These are phyloP conservation scores for Abrostola triplasia DNA, from an alignment of 2,888 invertebrate species.

Conservation along the genomic window DNA sequence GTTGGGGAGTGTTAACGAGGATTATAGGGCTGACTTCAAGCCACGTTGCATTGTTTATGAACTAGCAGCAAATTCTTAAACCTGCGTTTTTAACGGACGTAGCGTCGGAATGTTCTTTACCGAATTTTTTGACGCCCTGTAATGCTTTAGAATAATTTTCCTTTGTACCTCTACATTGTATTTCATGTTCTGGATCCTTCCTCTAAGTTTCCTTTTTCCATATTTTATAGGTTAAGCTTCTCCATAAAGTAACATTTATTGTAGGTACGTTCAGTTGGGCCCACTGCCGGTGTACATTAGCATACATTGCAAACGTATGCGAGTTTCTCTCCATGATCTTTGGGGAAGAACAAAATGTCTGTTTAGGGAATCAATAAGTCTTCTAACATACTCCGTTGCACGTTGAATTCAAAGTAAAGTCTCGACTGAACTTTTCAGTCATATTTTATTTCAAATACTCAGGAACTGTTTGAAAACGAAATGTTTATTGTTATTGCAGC, in stretches of 20 bases:
- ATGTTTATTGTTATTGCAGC: constrained; percentile 41
- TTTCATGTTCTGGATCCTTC: constrained; percentile 21
- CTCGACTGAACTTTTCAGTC: constrained; percentile 17
- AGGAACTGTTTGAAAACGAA: constrained; percentile 29
- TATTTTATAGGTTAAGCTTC: constrained; percentile 26
- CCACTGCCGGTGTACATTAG: constrained; percentile 17
- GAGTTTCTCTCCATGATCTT: constrained; percentile 4
- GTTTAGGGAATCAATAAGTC: constrained; percentile 5
- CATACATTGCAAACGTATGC: constrained; percentile 32
- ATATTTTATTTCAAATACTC: constrained; percentile 29
- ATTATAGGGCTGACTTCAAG: constrained; percentile 24
- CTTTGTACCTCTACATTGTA: constrained; percentile 15
- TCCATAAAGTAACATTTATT: constrained; percentile 28
- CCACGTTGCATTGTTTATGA: background rate
- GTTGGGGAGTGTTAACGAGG: constrained; percentile 21
- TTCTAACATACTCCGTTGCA: background rate
- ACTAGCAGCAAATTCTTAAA: background rate
- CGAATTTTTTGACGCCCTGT: too few relatives aligned
- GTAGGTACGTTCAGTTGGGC: constrained; percentile 5
- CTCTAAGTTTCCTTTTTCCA: constrained; percentile 16
- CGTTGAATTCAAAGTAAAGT: background rate
- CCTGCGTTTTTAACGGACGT: background rate
- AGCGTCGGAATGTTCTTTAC: background rate
- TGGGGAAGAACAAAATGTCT: background rate
- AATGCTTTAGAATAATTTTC: too few relatives aligned